A percentile compares a stretch with the other conserved stretches of the same genome.
phyloP scores from a whole-genome alignment of 2,113 vertebrate species.

The Calcarius ornatus region DNA sequence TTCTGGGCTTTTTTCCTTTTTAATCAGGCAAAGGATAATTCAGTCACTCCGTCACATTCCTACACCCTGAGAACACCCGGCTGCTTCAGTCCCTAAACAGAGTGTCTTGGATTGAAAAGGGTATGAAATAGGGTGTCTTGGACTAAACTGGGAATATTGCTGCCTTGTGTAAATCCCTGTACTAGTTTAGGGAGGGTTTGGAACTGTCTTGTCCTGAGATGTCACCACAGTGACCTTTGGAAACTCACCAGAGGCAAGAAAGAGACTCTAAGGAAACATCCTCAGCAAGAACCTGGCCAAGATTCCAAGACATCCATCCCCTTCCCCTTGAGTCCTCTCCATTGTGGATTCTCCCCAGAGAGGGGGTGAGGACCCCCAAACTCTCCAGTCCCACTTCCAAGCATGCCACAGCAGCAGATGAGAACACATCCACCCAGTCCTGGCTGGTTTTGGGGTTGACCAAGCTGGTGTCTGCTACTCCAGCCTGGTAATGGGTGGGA shows the following conservation, averaged over 20 bases:
- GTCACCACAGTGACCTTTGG: neutral
- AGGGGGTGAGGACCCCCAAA: neutral
- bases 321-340: too few species aligned
- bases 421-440: neutral
- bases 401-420: neutral
- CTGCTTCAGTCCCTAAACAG: neutral
- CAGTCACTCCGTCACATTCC: neutral
- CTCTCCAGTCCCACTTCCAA: neutral
- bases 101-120: neutral
- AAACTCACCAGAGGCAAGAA: neutral
- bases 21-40: neutral
- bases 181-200: neutral
- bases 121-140: neutral
- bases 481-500: neutral
- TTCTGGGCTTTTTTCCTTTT: neutral
- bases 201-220: neutral
- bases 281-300: neutral
- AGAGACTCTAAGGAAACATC: accelerated
- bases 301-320: accelerated
- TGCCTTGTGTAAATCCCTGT: accelerated
- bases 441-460: neutral
- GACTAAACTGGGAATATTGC: neutral
- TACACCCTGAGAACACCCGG: accelerated
- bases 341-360: neutral
- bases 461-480: neutral